phyloP scores from a whole-genome alignment of 2,797 vertebrate genomes.

The Artibeus lituratus region DNA sequence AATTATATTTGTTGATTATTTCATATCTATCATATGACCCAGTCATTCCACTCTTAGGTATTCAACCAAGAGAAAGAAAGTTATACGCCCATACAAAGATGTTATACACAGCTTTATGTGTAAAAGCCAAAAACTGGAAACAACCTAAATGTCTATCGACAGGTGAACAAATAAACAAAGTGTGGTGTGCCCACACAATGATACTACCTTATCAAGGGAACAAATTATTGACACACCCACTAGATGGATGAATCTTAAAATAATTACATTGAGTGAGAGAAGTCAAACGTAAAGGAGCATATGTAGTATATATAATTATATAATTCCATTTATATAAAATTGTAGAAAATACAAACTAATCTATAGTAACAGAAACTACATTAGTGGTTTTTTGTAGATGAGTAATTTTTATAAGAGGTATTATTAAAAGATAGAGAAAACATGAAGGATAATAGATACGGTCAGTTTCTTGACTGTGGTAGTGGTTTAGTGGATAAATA shows the following conservation, averaged over 20 bases:
- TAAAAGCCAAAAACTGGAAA: neutral
- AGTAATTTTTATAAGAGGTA: neutral
- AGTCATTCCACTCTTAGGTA: too few species aligned
- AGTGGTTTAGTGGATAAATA: neutral
- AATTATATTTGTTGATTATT: too few species aligned
- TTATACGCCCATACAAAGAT: too few species aligned
- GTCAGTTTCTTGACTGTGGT: neutral
- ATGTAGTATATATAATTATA: neutral
- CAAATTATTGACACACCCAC: neutral
- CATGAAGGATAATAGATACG: neutral
- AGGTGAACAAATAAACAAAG: neutral
- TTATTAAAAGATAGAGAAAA: neutral
- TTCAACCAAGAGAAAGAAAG: too few species aligned
- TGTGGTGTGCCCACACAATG: neutral
- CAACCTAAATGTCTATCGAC: neutral
- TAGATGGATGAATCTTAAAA: neutral
- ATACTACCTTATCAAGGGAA: neutral
- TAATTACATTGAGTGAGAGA: neutral
- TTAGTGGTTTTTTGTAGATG: neutral
- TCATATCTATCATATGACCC: neutral
- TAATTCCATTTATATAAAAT: neutral
- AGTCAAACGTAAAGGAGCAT: neutral
- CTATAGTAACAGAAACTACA: neutral
- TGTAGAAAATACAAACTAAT: neutral
- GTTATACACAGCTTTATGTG: neutral